Evolutionary conservation across 2,888 invertebrate species (phyloP).

Genomic region (Scaptodrosophila latifasciaeformis): DNA sequence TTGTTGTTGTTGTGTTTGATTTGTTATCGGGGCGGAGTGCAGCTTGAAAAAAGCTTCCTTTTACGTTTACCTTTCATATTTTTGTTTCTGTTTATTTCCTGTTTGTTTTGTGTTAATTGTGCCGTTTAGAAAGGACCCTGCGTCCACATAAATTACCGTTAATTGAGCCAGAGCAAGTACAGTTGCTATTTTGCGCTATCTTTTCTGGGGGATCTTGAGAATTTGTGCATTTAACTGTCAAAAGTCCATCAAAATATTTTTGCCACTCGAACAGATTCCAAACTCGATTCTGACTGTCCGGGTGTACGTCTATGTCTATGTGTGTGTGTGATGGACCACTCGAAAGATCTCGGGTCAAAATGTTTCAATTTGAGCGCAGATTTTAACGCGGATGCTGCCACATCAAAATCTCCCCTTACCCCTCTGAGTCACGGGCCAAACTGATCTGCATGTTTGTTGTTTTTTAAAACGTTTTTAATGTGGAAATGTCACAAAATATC

Average conservation of each 20-base stretch:
- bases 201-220: conserved; percentile 13
- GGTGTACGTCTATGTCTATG: conserved; percentile 22
- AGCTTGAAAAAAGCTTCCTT: conserved; percentile 17
- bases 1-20: conserved; percentile 51
- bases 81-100: conserved; percentile 7
- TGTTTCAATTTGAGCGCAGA: conserved; percentile 62
- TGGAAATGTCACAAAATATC: conserved; percentile 67
- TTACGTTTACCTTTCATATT: not conserved
- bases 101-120: conserved; percentile 56
- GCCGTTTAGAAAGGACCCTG: conserved; percentile 38
- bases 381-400: conserved; percentile 64
- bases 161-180: conserved; percentile 28
- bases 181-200: not conserved
- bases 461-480: conserved; percentile 62
- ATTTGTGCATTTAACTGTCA: conserved; percentile 2
- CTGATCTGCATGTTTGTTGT: conserved; percentile 61
- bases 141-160: conserved; percentile 46
- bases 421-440: conserved; percentile 17
- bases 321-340: too few relatives aligned
- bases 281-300: too few relatives aligned
- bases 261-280: conserved; percentile 2
- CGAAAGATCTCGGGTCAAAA: conserved; percentile 62
- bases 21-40: conserved; percentile 52
- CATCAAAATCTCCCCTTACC: conserved; percentile 8
- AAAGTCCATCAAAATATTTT: conserved; percentile 19